A percentile compares a stretch with the other conserved stretches of the same genome.
Conservation (phyloP, 2,888 invertebrate genomes). For the Latrodectus hesperus region DNA sequence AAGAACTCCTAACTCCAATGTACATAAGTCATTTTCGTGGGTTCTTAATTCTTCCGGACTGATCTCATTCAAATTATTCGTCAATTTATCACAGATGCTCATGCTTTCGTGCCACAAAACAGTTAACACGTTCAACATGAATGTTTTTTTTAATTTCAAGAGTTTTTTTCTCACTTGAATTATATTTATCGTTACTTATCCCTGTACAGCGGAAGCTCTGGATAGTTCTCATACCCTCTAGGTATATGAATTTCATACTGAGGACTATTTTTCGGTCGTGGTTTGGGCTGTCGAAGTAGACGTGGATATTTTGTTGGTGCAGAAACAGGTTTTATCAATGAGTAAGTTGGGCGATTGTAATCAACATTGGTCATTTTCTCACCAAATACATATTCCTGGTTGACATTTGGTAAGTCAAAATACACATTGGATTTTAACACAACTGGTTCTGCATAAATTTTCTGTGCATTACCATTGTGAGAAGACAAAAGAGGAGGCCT, state of each 20-base stretch:
- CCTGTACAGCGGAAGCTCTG: constrained; percentile 38
- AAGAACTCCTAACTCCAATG: no score
- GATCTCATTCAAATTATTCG: not conserved
- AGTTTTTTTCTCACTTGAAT: not conserved
- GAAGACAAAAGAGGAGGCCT: not conserved
- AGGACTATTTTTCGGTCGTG: constrained; percentile 12
- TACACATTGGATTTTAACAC: constrained; percentile 6
- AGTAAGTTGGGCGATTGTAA: not conserved
- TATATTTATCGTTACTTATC: constrained; percentile 43
- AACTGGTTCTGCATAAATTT: not conserved
- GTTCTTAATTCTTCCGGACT: not conserved
- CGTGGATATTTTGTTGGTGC: constrained; percentile 33
- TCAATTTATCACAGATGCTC: not conserved
- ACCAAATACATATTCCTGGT: constrained; percentile 18
- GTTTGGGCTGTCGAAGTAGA: constrained; percentile 19
- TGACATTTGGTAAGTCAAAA: not conserved
- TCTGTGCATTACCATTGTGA: not conserved
- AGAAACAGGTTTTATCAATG: not conserved
- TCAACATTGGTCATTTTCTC: constrained; percentile 30
- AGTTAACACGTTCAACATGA: not conserved
- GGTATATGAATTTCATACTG: constrained; percentile 44
- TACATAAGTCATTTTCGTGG: no score
- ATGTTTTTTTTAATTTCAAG: not conserved
- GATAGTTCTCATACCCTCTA: constrained; percentile 39
- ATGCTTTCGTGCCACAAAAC: no score